Evolutionary conservation across 1,140 invertebrate species (phyloP).

Genomic region (Panagrolaimus sp.): DNA sequence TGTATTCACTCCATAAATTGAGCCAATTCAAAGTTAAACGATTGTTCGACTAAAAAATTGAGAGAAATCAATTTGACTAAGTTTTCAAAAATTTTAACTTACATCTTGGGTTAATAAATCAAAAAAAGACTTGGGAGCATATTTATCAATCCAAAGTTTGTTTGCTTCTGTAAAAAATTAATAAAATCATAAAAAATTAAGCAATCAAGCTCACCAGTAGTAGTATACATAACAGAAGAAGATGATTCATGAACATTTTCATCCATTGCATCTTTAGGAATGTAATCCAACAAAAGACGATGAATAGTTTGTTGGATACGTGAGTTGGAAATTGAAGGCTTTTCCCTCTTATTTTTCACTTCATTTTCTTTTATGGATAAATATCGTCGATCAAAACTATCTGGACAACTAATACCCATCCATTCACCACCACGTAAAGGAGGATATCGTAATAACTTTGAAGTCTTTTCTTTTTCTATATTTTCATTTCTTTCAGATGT

Average conservation of each 20-base stretch:
- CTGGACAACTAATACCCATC: slow-evolving; percentile 6
- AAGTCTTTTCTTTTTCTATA: neutral
- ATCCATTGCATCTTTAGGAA: too few species aligned
- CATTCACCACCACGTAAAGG: neutral
- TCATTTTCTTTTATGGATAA: neutral
- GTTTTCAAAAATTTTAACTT: neutral
- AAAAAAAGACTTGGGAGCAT: neutral
- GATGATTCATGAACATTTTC: too few species aligned
- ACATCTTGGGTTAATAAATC: slow-evolving; percentile 3
- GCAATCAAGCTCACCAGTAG: too few species aligned
- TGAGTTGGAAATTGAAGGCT: too few species aligned
- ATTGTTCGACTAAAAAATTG: neutral
- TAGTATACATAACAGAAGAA: too few species aligned
- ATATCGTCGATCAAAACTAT: neutral
- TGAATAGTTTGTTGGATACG: too few species aligned
- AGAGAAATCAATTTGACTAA: neutral
- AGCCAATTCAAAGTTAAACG: neutral
- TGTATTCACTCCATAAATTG: slow-evolving; percentile 3
- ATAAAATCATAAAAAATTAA: too few species aligned
- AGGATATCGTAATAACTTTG: neutral
- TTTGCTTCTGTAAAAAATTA: too few species aligned
- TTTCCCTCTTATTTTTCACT: too few species aligned
- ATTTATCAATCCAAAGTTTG: slow-evolving; percentile 8
- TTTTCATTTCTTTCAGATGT: neutral
- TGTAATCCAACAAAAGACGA: too few species aligned